Evolutionary conservation across 2,797 vertebrate species (phyloP).

Genomic region (Halcyon chelicuti): DNA sequence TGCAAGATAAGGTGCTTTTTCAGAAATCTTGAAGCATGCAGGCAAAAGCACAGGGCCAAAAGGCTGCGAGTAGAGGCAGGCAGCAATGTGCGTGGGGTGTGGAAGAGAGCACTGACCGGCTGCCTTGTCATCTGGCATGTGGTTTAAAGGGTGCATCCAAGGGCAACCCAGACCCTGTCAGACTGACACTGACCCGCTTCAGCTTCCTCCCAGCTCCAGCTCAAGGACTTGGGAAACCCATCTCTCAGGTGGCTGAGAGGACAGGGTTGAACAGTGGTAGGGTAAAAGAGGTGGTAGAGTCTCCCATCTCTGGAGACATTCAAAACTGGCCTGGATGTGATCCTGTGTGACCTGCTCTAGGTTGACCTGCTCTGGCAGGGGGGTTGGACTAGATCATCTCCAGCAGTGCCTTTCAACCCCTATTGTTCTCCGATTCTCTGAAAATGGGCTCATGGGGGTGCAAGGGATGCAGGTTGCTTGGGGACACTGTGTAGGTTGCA

Average conservation of each 20-base stretch:
- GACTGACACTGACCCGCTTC: rapidly evolving
- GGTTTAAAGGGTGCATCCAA: neutral
- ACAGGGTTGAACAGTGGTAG: neutral
- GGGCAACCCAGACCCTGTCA: neutral
- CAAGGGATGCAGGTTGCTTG: neutral
- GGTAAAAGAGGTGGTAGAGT: neutral
- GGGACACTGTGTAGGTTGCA: neutral
- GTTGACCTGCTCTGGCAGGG: neutral
- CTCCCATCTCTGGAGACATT: neutral
- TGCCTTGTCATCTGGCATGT: rapidly evolving
- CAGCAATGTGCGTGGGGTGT: rapidly evolving
- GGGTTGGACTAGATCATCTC: neutral
- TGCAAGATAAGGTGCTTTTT: neutral
- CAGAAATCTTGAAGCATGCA: rapidly evolving
- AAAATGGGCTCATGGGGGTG: neutral
- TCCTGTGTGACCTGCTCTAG: no score
- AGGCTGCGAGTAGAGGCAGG: neutral
- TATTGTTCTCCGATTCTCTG: neutral
- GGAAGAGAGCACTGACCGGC: neutral
- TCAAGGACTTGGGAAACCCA: neutral
- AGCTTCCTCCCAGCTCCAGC: neutral
- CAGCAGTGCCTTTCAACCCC: neutral
- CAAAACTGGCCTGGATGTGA: neutral
- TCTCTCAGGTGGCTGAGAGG: neutral
- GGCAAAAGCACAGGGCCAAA: neutral